These are phyloP conservation scores for Piezodorus guildinii DNA, from an alignment of 1,140 invertebrate species.

Conservation along the genomic window DNA sequence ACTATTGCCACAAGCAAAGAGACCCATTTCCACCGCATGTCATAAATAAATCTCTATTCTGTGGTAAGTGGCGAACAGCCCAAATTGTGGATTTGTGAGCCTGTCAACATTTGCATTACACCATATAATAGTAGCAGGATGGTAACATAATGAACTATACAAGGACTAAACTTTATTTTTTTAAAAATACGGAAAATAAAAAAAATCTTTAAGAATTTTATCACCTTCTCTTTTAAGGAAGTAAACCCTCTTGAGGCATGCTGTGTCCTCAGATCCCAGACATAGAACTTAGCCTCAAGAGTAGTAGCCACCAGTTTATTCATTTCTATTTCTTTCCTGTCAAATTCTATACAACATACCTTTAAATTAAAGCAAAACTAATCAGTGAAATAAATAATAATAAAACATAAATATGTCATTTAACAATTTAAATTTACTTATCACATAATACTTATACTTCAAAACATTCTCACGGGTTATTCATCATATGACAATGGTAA, in stretches of 20 bases:
- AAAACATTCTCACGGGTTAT: too few species aligned
- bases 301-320: constrained; percentile 89
- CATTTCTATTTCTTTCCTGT: constrained; percentile 87
- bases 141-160: too few species aligned
- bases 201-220: constrained; percentile 6
- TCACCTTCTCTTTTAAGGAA: constrained; percentile 57
- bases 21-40: constrained; percentile 81
- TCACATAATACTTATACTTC: too few species aligned
- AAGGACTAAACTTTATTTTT: too few species aligned
- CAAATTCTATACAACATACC: constrained; percentile 84
- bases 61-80: constrained; percentile 75
- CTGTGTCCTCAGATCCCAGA: constrained; percentile 80
- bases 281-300: constrained; percentile 82
- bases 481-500: too few species aligned
- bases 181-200: too few species aligned
- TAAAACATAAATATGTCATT: too few species aligned
- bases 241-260: constrained; percentile 81
- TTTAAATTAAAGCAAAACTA: constrained; percentile 32
- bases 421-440: too few species aligned
- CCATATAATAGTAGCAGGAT: too few species aligned
- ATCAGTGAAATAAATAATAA: too few species aligned
- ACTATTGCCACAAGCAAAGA: constrained; percentile 89
- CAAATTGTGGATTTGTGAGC: constrained; percentile 76
- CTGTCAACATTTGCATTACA: constrained; percentile 34
- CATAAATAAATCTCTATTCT: constrained; percentile 88